phyloP scores from a whole-genome alignment of 2,797 vertebrate species.

The Falco peregrinus region DNA sequence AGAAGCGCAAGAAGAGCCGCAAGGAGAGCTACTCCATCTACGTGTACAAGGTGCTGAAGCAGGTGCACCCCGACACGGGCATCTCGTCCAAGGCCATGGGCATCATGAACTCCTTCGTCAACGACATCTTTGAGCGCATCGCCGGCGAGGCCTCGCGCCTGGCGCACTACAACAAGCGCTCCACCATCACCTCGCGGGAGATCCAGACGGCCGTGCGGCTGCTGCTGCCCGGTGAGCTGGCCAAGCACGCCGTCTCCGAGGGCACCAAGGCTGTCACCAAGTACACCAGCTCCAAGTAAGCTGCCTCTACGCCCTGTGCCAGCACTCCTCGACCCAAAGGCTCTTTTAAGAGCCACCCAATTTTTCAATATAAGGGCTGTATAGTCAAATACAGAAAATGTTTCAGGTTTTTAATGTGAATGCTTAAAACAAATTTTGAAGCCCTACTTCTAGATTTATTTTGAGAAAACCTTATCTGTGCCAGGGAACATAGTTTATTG shows the following conservation, averaged over 20 bases:
- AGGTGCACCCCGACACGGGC: constrained; percentile 65
- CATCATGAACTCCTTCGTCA: constrained; percentile 76
- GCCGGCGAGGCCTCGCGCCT: constrained; percentile 77
- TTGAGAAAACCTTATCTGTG: accelerated
- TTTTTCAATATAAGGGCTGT: neutral
- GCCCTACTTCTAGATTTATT: accelerated
- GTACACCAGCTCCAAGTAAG: constrained; percentile 86
- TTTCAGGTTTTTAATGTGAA: accelerated
- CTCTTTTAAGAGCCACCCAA: constrained; percentile 7
- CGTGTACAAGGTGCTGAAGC: constrained; percentile 67
- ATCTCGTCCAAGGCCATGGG: constrained; percentile 75
- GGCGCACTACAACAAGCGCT: constrained; percentile 84
- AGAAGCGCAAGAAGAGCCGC: neutral
- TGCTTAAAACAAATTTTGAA: too few relatives aligned
- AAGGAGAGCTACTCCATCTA: constrained; percentile 55
- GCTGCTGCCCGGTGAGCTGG: too few relatives aligned
- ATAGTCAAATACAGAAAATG: accelerated
- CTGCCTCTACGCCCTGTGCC: too few relatives aligned
- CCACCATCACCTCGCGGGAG: constrained; percentile 75
- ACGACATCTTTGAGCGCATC: constrained; percentile 60
- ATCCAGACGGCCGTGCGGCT: too few relatives aligned
- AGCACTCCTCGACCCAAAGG: neutral
- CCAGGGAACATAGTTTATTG: accelerated
- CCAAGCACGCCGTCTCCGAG: constrained; percentile 82
- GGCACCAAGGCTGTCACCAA: constrained; percentile 87